Evolutionary conservation across 2,888 invertebrate genomes (phyloP).

Genomic region (Microplitis deprimator): DNA sequence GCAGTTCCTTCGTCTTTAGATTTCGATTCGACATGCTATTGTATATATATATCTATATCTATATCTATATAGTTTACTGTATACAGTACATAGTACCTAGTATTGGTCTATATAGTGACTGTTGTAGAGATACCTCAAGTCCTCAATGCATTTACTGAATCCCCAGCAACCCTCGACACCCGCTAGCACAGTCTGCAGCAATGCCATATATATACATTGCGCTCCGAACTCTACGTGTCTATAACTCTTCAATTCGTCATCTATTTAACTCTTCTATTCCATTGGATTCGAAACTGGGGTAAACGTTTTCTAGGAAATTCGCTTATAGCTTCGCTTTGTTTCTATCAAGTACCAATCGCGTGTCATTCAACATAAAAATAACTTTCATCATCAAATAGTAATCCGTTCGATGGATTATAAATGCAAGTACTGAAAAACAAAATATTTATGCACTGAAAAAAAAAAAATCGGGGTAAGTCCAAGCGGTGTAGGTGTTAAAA

Average conservation of each 20-base stretch:
- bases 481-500: too few relatives aligned
- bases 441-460: too few relatives aligned
- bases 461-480: too few relatives aligned
- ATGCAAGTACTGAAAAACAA: too few relatives aligned
- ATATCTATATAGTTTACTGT: too few relatives aligned
- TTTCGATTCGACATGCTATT: slow-evolving; percentile 7
- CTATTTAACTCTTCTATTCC: neutral
- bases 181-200: neutral
- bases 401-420: neutral
- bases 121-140: too few relatives aligned
- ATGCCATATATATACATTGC: neutral
- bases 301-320: neutral
- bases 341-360: neutral
- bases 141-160: neutral
- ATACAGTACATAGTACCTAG: too few relatives aligned
- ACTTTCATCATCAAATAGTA: neutral
- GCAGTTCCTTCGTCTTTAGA: neutral
- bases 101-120: too few relatives aligned
- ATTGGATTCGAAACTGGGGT: neutral
- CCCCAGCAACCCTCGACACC: neutral
- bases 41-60: neutral
- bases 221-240: neutral
- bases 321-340: neutral
- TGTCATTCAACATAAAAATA: neutral
- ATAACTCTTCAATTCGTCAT: slow-evolving; percentile 1